Evolutionary conservation across 1,140 invertebrate species (phyloP).

Genomic region (Drosophila funebris): DNA sequence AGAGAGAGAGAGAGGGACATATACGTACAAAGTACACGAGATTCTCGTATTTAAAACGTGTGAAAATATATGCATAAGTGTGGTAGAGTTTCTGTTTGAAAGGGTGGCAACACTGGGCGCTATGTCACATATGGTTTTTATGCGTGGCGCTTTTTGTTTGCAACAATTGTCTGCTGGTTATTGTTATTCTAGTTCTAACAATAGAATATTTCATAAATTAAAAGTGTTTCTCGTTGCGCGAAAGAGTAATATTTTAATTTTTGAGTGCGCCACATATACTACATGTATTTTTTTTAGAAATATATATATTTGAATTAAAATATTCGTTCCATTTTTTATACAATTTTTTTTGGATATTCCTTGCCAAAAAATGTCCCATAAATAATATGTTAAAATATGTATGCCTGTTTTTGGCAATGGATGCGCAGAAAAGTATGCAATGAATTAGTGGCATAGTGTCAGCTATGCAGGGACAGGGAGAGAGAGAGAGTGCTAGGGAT

Average conservation of each 20-base stretch:
- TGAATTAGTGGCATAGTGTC: conserved; percentile 52
- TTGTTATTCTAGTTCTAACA: conserved; percentile 70
- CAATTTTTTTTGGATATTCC: not conserved
- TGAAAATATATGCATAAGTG: conserved; percentile 60
- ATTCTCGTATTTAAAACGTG: conserved; percentile 36
- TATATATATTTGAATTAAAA: conserved; percentile 7
- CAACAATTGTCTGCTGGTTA: conserved; percentile 44
- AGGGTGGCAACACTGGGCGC: conserved; percentile 6
- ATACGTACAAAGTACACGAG: conserved; percentile 29
- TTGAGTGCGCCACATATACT: conserved; percentile 54
- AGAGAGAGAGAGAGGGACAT: no score
- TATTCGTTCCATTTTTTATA: not conserved
- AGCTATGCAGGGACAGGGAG: not conserved
- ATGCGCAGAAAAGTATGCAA: conserved; percentile 39
- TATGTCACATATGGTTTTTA: conserved; percentile 37
- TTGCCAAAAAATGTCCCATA: conserved; percentile 55
- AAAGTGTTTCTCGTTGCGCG: conserved; percentile 52
- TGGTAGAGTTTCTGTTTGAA: not conserved
- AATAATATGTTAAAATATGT: conserved; percentile 71
- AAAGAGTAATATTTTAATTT: conserved; percentile 48
- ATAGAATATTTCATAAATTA: conserved; percentile 80
- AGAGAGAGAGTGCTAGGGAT: not conserved
- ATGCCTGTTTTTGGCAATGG: conserved; percentile 44
- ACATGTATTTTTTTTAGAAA: not conserved
- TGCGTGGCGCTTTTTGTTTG: conserved; percentile 31